These are phyloP conservation scores for Chymomyza procnemis DNA, from an alignment of 2,888 invertebrate species.

Conservation along the genomic window DNA sequence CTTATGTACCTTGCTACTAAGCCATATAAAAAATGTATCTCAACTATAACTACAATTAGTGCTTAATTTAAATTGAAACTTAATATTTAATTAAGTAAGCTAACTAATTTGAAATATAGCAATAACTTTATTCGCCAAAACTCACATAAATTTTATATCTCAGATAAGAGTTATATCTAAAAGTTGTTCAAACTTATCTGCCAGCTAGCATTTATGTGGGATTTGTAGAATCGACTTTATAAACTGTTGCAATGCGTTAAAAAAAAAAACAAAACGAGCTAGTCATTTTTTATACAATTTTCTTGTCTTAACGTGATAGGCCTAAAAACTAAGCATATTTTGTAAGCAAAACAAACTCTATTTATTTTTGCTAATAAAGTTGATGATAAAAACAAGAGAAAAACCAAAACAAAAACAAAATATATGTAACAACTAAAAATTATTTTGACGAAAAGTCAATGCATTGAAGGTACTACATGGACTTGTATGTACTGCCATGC, in stretches of 20 bases:
- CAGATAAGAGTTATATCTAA: too few species aligned
- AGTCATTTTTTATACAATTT: conserved; percentile 71
- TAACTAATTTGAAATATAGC: neutral
- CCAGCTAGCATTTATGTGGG: too few species aligned
- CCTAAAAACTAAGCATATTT: conserved; percentile 39
- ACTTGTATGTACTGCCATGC: neutral
- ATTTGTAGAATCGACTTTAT: neutral
- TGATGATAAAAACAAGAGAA: conserved; percentile 47
- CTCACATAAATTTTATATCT: too few species aligned
- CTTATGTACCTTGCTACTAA: conserved; percentile 53
- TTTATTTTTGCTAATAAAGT: conserved; percentile 69
- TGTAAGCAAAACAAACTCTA: conserved; percentile 16
- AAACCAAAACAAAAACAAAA: conserved; percentile 36
- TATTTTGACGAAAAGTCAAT: conserved; percentile 43
- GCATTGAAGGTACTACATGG: conserved; percentile 14
- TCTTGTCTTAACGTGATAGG: conserved; percentile 52
- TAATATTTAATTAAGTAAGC: neutral
- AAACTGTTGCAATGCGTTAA: conserved; percentile 58
- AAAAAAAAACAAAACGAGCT: conserved; percentile 55
- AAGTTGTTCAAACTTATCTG: too few species aligned
- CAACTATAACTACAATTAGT: conserved; percentile 14
- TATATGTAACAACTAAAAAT: neutral
- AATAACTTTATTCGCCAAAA: too few species aligned
- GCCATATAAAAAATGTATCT: conserved; percentile 34
- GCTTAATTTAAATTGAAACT: conserved; percentile 25